A percentile compares a stretch with the other conserved stretches of the same genome.
Conservation (phyloP, 2,113 vertebrate species). For the Coptodon bakossiorum region DNA sequence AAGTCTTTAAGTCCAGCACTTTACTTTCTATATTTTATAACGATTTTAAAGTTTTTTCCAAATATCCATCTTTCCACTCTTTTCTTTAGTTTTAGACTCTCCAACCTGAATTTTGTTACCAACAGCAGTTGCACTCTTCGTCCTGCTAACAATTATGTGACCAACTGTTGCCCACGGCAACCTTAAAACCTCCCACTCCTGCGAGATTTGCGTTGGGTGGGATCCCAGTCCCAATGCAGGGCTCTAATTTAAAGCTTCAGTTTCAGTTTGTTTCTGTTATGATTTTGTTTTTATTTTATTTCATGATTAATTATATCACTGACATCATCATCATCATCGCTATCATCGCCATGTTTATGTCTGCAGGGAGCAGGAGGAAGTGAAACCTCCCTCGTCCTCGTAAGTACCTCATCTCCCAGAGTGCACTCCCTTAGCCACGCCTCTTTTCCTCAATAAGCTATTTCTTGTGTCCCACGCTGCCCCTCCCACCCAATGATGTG, state of each 20-base stretch:
- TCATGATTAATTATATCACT: not conserved
- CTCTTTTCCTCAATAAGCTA: not conserved
- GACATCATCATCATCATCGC: not conserved
- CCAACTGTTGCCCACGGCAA: not conserved
- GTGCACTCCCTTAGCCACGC: not conserved
- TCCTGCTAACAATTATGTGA: not conserved
- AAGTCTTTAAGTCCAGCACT: not conserved
- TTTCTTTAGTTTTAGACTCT: not conserved
- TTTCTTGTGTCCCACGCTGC: not conserved
- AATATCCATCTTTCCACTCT: not conserved
- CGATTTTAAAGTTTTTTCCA: not conserved
- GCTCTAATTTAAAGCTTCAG: not conserved
- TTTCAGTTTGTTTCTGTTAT: not conserved
- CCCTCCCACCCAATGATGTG: not conserved
- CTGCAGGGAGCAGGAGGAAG: conserved; percentile 36
- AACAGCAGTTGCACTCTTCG: not conserved
- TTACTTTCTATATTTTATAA: not conserved
- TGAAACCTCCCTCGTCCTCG: not conserved
- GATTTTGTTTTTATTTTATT: not conserved
- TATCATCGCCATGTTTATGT: not conserved
- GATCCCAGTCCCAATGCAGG: not conserved
- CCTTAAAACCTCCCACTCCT: not conserved
- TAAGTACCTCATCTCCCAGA: conserved; percentile 14
- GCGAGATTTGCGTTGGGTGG: not conserved
- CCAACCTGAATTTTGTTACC: not conserved